Base-by-base conservation (phyloP, 2,113 vertebrate species). In the Bos taurus region DNA sequence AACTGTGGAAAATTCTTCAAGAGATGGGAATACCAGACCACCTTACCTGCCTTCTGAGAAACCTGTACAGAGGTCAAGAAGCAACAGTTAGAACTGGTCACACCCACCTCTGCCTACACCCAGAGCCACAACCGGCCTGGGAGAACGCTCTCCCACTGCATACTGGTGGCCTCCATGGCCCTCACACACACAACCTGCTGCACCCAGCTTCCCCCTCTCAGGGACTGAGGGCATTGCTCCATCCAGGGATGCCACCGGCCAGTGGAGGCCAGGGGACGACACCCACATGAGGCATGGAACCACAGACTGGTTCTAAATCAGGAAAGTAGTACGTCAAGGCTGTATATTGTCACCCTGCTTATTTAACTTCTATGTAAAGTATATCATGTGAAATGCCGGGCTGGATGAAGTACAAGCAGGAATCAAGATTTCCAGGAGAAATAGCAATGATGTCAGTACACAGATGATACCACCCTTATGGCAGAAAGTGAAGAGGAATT, bases 371-470 rank as follows among this genome's bases (percentile, higher is more conserved):
- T 71, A 40, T 23, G 67, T 9, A 71, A 12, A 71, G 67, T 40
- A 71, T 11, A 71, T 71, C 9, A 71, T 71, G 67, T 0, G 5
- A 23, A 71, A 40, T 23, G n/a, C n/a, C 1, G 5, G 19, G 9
- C 19, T 71, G n/a, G n/a, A 71, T 23, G 9, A 71, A 40, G 33
- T 12, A 40, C 67, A 71, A 40, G n/a, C 11, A 2, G 9, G n/a
- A 71, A 36, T 36, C 67, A 40, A 71, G 67, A 12, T 40, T 71
- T n/a, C 67, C 0, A 0, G n/a, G 19, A 71, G 67, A 71, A 40
- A 71, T 71, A 12, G 23, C 19, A 71, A 23, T 71, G 19, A 40
- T 0, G 1, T 23, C 19, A 36, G 19, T 36, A 71, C 19, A 5
- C n/a, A 71, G 19, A 71, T 71, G n/a, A 71, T n/a, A 71, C n/a